These are phyloP conservation scores for Tachycineta bicolor DNA, from an alignment of 2,113 vertebrate genomes.

Conservation along the genomic window DNA sequence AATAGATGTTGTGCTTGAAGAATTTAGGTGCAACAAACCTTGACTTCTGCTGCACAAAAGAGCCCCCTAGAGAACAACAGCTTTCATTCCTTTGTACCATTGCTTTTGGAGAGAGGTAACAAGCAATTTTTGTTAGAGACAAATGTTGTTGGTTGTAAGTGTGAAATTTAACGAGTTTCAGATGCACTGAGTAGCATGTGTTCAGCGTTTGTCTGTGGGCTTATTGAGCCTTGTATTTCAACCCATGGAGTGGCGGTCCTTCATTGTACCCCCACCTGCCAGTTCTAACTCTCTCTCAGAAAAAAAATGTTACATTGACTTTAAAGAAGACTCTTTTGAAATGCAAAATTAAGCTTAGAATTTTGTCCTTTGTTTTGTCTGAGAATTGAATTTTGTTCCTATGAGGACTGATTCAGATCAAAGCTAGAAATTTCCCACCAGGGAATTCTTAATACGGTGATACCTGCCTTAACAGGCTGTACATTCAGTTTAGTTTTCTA, in stretches of 20 bases:
- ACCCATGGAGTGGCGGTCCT: not conserved
- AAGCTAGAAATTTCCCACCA: not conserved
- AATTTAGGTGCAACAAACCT: not conserved
- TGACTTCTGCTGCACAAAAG: not conserved
- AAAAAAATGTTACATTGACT: not conserved
- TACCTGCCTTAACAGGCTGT: not conserved
- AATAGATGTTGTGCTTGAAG: not conserved
- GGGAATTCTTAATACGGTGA: not conserved
- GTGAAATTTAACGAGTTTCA: not conserved
- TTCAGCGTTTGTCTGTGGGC: not conserved
- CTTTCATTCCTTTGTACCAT: not conserved
- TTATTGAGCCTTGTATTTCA: not conserved
- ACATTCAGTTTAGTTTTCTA: not conserved
- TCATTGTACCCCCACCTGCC: rapidly evolving
- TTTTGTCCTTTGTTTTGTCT: not conserved
- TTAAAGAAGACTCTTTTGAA: not conserved
- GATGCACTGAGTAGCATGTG: not conserved
- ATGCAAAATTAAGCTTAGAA: not conserved
- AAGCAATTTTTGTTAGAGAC: not conserved
- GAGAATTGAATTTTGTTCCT: not conserved
- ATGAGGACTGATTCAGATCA: not conserved
- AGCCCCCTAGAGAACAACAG: not conserved
- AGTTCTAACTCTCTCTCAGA: not conserved
- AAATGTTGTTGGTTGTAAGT: not conserved
- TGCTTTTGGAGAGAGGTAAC: not conserved